Evolutionary conservation across 2,113 vertebrate species (phyloP).

Genomic region (Smithornis capensis): DNA sequence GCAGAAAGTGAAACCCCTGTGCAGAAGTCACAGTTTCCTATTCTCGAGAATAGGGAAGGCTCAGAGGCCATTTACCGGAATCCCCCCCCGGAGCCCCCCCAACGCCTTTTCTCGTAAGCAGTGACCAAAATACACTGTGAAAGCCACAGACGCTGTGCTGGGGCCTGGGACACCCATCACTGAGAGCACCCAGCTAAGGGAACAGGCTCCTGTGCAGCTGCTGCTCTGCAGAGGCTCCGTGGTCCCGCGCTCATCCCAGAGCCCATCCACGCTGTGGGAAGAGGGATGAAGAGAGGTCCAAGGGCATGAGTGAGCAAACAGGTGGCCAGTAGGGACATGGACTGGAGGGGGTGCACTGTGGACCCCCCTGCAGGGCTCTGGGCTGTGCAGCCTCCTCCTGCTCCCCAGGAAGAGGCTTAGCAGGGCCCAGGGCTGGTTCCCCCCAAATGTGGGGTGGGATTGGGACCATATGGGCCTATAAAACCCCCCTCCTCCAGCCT

Average conservation of each 20-base stretch:
- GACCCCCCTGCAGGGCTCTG: background rate
- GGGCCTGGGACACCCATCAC: background rate
- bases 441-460: background rate
- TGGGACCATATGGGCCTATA: accelerated
- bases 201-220: accelerated
- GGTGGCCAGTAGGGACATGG: background rate
- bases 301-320: accelerated
- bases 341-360: accelerated
- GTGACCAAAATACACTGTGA: constrained; percentile 42
- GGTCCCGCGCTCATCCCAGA: background rate
- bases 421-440: accelerated
- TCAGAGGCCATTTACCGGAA: constrained; percentile 39
- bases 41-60: constrained; percentile 65
- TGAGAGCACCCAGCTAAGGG: background rate
- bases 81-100: background rate
- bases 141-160: background rate
- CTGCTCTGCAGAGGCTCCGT: background rate
- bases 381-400: accelerated
- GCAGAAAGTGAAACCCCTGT: constrained; percentile 43
- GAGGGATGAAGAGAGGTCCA: background rate
- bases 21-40: constrained; percentile 58
- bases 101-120: constrained; percentile 51
- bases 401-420: background rate
- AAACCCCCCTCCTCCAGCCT: background rate
- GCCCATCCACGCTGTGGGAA: accelerated